Base-by-base conservation (phyloP, 1,140 invertebrate species). In the Phenacoccus solenopsis region DNA sequence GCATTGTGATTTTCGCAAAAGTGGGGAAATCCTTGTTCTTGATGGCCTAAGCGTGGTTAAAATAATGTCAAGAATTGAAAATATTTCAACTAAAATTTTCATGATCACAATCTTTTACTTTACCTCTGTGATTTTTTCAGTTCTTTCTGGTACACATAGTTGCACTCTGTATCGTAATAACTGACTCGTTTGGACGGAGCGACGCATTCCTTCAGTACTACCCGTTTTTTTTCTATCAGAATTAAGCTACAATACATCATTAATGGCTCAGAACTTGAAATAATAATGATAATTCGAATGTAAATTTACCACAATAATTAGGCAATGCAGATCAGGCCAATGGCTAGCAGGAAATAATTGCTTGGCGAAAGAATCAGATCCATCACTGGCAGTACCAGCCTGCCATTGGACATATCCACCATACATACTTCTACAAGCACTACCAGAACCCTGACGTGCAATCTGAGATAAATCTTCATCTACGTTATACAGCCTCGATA, bases 1-100 rank as follows among this genome's bases (percentile, higher is more conserved):
- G 88, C 90, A 99, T 99, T 20, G 95, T 98, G 9, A 98, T 82
- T 78, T 93, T 86, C 28, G 93, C 95, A 84, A 99, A 97, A 67
- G 78, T 84, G 35, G 84, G 73, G 79, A 98, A 99, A 81, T 99
- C 84, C 77, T 84, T 89, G 0, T 85, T 75, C 28, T 81, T 69
- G 68, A 99, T 96, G 9, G 96, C 93, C 75, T 84, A 70, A 7
- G n/a, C n/a, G n/a, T n/a, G n/a, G n/a, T n/a, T n/a, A 75, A 69
- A 56, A 67, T 59, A 24, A 32, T 35, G 28, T 61, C n/a, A 24
- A 70, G 20, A 70, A 20, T 61, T 70, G 35, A 16, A 28, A 49
- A 3, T 28, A 28, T 72, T 3, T 70, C 10, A 21, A 27, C 16
- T 25, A 28, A 35, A 69, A n/a, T 69, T n/a, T 24, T 70, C 16